Conservation (phyloP, 1,140 invertebrate genomes). For the Acarapis woodi region DNA sequence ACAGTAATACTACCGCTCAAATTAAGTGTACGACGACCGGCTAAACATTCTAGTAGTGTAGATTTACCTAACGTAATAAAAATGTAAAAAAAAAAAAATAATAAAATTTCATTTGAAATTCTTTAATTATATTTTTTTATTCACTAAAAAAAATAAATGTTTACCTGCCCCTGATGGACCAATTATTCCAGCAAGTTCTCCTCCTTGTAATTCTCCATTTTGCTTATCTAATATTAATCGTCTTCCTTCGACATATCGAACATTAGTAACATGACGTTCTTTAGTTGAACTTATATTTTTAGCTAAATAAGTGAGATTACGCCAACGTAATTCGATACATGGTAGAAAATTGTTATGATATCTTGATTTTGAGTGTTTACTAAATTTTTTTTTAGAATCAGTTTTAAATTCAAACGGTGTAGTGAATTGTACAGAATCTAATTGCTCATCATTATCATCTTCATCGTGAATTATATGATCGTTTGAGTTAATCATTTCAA, state of each 20-base stretch:
- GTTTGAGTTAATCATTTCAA: too few species aligned
- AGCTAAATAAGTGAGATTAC: slow-evolving; percentile 2
- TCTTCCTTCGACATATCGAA: neutral
- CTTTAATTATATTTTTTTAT: too few species aligned
- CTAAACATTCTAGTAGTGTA: slow-evolving; percentile 10
- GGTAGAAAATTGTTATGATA: too few species aligned
- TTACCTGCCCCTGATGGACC: slow-evolving; percentile 9
- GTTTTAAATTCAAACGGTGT: neutral
- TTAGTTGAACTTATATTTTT: neutral
- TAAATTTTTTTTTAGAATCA: neutral
- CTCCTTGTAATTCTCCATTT: slow-evolving; percentile 17
- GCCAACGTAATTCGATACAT: slow-evolving; percentile 3
- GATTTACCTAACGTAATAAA: too few species aligned
- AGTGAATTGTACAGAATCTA: neutral
- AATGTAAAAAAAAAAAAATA: neutral
- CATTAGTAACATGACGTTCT: too few species aligned
- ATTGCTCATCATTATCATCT: neutral
- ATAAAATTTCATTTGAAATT: neutral
- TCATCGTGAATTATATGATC: too few species aligned
- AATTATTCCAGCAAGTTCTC: slow-evolving; percentile 8
- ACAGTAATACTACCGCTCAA: slow-evolving; percentile 4
- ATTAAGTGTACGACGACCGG: slow-evolving; percentile 4
- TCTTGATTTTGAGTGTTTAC: too few species aligned
- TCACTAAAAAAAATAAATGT: too few species aligned
- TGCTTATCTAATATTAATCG: slow-evolving; percentile 24